These are phyloP conservation scores for Drosophila parvula DNA, from an alignment of 1,140 invertebrate species.

Conservation along the genomic window DNA sequence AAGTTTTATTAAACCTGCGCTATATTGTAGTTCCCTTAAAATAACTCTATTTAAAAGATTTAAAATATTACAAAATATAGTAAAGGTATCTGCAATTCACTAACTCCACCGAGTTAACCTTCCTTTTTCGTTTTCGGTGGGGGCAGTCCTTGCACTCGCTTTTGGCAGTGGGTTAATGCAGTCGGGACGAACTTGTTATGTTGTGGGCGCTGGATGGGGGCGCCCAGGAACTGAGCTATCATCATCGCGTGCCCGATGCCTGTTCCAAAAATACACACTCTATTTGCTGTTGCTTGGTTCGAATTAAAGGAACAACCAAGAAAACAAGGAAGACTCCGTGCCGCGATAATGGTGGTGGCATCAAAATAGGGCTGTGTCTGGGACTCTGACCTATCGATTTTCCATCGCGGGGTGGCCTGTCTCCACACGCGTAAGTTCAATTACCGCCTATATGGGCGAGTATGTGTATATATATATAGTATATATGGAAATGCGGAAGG, in stretches of 20 bases:
- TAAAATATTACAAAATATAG: neutral
- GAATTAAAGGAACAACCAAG: constrained; percentile 39
- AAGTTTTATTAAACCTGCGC: neutral
- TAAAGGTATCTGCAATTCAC: neutral
- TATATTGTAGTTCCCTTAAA: too few species aligned
- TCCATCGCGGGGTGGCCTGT: constrained; percentile 29
- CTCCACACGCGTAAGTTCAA: constrained; percentile 50
- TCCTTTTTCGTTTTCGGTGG: constrained; percentile 36
- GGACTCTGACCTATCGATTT: constrained; percentile 32
- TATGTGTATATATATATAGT: neutral
- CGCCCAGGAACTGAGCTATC: constrained; percentile 16
- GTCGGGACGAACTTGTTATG: constrained; percentile 41
- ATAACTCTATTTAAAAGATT: too few species aligned
- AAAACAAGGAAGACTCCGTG: constrained; percentile 35
- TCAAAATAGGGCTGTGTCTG: constrained; percentile 11
- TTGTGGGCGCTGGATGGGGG: constrained; percentile 10
- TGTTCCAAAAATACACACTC: constrained; percentile 52
- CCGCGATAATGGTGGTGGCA: neutral
- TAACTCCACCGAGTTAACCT: constrained; percentile 1
- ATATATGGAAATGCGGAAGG: neutral
- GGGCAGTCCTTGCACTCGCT: constrained; percentile 71
- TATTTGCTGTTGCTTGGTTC: constrained; percentile 27
- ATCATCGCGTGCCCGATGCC: constrained; percentile 46
- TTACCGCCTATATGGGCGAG: constrained; percentile 27
- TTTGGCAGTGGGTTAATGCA: constrained; percentile 74